Base-by-base conservation (phyloP, 2,797 vertebrate genomes). In the Borostomias antarcticus region DNA sequence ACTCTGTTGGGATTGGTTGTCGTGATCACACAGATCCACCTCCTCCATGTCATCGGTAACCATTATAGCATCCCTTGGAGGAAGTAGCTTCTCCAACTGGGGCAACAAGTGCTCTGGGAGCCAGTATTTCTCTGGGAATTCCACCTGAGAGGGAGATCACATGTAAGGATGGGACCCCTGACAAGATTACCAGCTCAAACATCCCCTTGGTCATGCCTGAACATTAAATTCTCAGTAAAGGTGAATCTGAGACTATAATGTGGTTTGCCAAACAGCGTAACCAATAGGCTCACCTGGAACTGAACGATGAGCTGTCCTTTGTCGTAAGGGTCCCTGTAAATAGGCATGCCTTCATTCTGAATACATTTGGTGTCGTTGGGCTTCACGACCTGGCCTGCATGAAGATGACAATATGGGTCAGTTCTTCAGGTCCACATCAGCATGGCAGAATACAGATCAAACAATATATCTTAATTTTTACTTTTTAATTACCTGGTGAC, bases 1-100 rank as follows among this genome's bases (percentile, higher is more conserved):
- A 78, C 82, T 93, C 69, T 86, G 86, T 64, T 94, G 92, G 28
- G 93, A 87, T 0, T 37, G 79, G 5, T 78, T 77, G 25, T 92
- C 92, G 26, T 93, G 92, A n/a, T 96, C 96, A 61, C 85, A 83
- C 21, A 99, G 94, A 2, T 96, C 93, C 6, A 94, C 96, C 73
- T 96, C 95, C 74, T 99, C 97, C 95, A 96, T 95, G 59, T 99
- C 97, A 0, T 98, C 98, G 0, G 95, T 89, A 7, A 96, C 7
- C 87, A 93, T 91, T 28, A 95, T 74, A 3, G 95, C 91, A 54
- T 98, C 94, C 73, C 96, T 85, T 0, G 90, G 84, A 2, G 95
- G 98, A 50, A 98, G 95, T 26, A 98, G 77, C 54, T 89, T 83
- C 79, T 99, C 97, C 65, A 99, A 86, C 73, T 96, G 89, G 28